Evolutionary conservation across 2,113 vertebrate species (phyloP), one percentile per base, ranked within the genome.

Genomic region (Zonotrichia leucophrys): DNA sequence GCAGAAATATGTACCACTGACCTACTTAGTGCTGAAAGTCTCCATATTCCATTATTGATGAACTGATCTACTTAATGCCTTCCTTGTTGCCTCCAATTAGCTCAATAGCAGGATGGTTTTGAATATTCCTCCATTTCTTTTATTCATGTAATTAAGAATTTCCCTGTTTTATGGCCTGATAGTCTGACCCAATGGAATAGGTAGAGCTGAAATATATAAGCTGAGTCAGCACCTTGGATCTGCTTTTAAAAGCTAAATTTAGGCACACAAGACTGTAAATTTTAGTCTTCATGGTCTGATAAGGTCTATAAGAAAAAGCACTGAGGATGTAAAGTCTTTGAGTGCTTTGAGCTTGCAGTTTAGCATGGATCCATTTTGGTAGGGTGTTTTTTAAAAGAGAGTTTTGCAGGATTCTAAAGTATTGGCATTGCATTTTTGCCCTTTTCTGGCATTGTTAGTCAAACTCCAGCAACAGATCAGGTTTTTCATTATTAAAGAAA

Each of bases 21-120:
- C 95, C 83, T 92, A 95, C 70, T 92, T 95, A 73, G 31, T 76
- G 59, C 2, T 87, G 37, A 15, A 87, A 85, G 49, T 79, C 81
- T 91, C 74, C 53, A 23, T 62, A 62, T 58, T 89, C 83, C 84
- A 91, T 96, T 95, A 95, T 91, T 95, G 93, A 97, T 95, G 89
- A 95, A 37, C 37, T 66, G 66, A 66, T 82, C 77, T 73, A 33
- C 77, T 90, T 95, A 77, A 90, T 50, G 42, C 59, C 22, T 12
- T 67, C 59, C 50, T 33, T 83, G 67, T 39, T 91, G 59, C 55
- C 64, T 83, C 42, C 47, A 70, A 87, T 90, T 63, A 74, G 28
- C 68, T 79, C 67, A 73, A 22, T 9, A 27, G 17, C 31, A 76
- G 56, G 28, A 41, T 82, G n/a, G 27, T 85, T 92, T 85, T 63